Evolutionary conservation across 2,113 vertebrate genomes (phyloP).

Genomic region (Leptobrachium leishanense): DNA sequence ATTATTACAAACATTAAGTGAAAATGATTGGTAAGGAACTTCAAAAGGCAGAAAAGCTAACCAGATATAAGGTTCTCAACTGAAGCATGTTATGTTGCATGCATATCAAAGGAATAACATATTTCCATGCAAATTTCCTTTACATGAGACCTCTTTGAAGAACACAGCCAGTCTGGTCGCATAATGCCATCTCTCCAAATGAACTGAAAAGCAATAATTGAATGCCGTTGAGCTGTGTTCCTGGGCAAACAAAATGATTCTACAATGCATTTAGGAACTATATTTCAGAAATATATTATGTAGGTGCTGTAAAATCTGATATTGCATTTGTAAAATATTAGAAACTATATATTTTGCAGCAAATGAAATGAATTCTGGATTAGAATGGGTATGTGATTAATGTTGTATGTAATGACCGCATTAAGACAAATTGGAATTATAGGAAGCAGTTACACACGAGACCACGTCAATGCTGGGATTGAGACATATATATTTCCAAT

Average conservation of each 20-base stretch:
- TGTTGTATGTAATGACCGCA: not conserved
- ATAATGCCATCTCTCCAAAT: conserved; percentile 26
- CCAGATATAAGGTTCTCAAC: too few species aligned
- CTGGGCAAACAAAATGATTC: conserved; percentile 8
- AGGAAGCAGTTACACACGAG: conserved; percentile 4
- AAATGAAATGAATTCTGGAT: conserved; percentile 3
- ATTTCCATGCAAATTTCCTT: conserved; percentile 29
- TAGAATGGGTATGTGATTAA: not conserved
- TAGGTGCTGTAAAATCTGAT: conserved; percentile 33
- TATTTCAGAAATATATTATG: not conserved
- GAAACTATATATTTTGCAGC: conserved; percentile 30
- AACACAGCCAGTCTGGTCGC: conserved; percentile 3
- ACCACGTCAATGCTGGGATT: not conserved
- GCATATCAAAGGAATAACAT: conserved; percentile 25
- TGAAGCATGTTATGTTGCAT: conserved; percentile 7
- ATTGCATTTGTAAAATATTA: conserved; percentile 22
- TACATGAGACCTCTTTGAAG: conserved; percentile 23
- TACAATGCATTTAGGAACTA: conserved; percentile 29
- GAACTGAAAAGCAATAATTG: conserved; percentile 33
- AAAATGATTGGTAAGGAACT: too few species aligned
- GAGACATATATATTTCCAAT: conserved; percentile 3
- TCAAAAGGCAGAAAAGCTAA: too few species aligned
- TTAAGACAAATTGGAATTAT: conserved; percentile 16
- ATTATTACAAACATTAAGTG: too few species aligned
- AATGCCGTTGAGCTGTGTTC: conserved; percentile 27